Conservation (phyloP, 2,888 invertebrate genomes). For the Hypselothyrea guttata region DNA sequence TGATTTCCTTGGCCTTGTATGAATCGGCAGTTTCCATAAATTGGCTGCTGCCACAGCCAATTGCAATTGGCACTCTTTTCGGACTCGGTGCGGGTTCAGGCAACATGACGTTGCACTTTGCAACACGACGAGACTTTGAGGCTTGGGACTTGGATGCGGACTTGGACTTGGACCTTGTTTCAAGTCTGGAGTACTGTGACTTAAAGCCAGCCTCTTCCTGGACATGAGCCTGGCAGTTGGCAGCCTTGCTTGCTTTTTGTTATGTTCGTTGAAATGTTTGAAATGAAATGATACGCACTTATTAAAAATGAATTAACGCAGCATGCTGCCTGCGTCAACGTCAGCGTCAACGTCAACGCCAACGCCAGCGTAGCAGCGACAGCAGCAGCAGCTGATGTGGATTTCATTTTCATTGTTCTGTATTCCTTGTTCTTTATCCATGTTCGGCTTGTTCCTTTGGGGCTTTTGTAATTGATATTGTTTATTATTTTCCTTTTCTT, state of each 20-base stretch:
- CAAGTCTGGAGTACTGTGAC: slow-evolving; percentile 5
- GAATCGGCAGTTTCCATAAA: slow-evolving; percentile 75
- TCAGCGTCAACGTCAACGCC: slow-evolving; percentile 12
- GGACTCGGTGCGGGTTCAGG: slow-evolving; percentile 16
- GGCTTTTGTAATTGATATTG: slow-evolving; percentile 70
- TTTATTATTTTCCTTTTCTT: slow-evolving; percentile 37
- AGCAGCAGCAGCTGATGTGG: slow-evolving; percentile 35
- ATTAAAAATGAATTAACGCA: slow-evolving; percentile 78
- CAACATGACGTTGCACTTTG: slow-evolving; percentile 64
- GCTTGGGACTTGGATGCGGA: slow-evolving; percentile 48
- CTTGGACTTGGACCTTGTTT: slow-evolving; percentile 11
- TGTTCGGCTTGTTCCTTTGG: slow-evolving; percentile 49
- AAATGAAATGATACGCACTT: slow-evolving; percentile 79
- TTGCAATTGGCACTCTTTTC: slow-evolving; percentile 79
- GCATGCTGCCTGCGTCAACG: slow-evolving; percentile 55
- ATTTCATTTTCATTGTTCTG: slow-evolving; percentile 44
- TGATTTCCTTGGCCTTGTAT: slow-evolving; percentile 73
- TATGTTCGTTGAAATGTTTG: slow-evolving; percentile 65
- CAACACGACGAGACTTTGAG: slow-evolving; percentile 36
- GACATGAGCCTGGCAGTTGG: slow-evolving; percentile 25
- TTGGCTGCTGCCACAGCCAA: slow-evolving; percentile 71
- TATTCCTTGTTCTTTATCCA: slow-evolving; percentile 27
- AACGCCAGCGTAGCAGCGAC: slow-evolving; percentile 4
- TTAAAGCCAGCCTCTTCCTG: slow-evolving; percentile 46
- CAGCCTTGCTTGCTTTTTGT: slow-evolving; percentile 5